These are phyloP conservation scores for Monochamus alternatus DNA, from an alignment of 2,888 invertebrate genomes.

Conservation along the genomic window DNA sequence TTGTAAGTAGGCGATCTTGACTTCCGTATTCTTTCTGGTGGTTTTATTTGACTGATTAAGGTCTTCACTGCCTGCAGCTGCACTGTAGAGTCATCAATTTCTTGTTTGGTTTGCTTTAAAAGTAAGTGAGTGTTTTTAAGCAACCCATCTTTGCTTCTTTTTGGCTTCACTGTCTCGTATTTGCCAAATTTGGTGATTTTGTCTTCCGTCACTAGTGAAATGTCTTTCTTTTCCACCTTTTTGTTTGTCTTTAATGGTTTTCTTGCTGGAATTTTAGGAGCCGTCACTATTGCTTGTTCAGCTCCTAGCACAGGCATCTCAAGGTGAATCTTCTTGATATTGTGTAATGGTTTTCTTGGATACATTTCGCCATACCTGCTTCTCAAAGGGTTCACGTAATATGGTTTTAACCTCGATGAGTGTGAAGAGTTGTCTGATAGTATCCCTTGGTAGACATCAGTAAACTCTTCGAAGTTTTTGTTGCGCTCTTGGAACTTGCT, in stretches of 20 bases:
- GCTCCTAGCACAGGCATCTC: background rate
- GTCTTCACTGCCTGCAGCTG: constrained; percentile 13
- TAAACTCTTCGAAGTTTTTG: constrained; percentile 46
- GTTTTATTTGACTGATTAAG: constrained; percentile 1
- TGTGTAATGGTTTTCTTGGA: background rate
- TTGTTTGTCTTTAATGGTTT: background rate
- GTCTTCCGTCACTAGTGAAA: background rate
- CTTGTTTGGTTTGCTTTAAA: constrained; percentile 1
- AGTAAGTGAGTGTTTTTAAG: background rate
- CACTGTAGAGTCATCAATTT: background rate
- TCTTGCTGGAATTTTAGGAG: background rate
- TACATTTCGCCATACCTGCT: background rate
- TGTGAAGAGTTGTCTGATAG: constrained; percentile 16
- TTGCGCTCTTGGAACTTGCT: background rate
- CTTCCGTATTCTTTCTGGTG: constrained; percentile 14
- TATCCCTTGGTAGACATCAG: constrained; percentile 38
- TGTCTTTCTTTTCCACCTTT: background rate
- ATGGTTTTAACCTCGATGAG: background rate
- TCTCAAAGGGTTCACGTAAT: background rate
- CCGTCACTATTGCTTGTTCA: background rate
- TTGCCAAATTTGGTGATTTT: background rate
- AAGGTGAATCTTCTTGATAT: background rate
- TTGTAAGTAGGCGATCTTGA: constrained; percentile 25
- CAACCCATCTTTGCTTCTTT: background rate
- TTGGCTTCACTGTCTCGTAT: background rate